Conservation (phyloP, 1,140 invertebrate genomes). For the Nasonia giraulti region DNA sequence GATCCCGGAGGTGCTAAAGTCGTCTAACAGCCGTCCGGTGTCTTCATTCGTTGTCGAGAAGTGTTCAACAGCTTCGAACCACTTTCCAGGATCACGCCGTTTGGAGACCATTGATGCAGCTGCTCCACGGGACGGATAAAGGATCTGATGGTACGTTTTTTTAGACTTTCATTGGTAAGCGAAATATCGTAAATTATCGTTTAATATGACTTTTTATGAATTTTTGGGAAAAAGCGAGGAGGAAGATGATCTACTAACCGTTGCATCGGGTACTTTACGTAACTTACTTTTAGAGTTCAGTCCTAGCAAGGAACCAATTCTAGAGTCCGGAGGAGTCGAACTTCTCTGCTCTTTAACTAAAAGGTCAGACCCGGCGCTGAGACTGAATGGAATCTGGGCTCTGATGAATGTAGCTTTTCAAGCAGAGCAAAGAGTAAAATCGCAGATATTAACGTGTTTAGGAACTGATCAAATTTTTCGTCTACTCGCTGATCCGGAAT, state of each 20-base stretch:
- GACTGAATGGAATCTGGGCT: slow-evolving; percentile 93
- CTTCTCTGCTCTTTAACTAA: slow-evolving; percentile 87
- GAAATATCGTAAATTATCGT: neutral
- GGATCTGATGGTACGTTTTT: slow-evolving; percentile 48
- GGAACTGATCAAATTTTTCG: slow-evolving; percentile 93
- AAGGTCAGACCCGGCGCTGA: slow-evolving; percentile 83
- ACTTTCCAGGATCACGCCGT: slow-evolving; percentile 96
- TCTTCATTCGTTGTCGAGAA: too few relatives aligned
- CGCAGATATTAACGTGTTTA: slow-evolving; percentile 87
- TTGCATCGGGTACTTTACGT: slow-evolving; percentile 92
- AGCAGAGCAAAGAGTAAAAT: slow-evolving; percentile 92
- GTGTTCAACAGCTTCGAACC: slow-evolving; percentile 93
- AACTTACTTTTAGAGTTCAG: slow-evolving; percentile 96
- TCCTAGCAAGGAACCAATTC: slow-evolving; percentile 92
- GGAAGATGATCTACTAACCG: slow-evolving; percentile 83
- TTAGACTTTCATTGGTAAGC: neutral
- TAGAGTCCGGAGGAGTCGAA: slow-evolving; percentile 89
- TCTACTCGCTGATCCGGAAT: slow-evolving; percentile 87
- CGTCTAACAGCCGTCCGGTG: too few relatives aligned
- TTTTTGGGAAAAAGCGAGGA: slow-evolving; percentile 67
- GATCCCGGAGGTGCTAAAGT: too few relatives aligned
- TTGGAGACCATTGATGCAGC: slow-evolving; percentile 91
- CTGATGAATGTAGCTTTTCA: slow-evolving; percentile 90
- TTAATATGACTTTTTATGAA: neutral
- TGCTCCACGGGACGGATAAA: slow-evolving; percentile 81